Percentiles rank a stretch among this genome's conserved stretches.
Conservation (phyloP, 2,113 vertebrate genomes). For the Gopherus evgoodei region DNA sequence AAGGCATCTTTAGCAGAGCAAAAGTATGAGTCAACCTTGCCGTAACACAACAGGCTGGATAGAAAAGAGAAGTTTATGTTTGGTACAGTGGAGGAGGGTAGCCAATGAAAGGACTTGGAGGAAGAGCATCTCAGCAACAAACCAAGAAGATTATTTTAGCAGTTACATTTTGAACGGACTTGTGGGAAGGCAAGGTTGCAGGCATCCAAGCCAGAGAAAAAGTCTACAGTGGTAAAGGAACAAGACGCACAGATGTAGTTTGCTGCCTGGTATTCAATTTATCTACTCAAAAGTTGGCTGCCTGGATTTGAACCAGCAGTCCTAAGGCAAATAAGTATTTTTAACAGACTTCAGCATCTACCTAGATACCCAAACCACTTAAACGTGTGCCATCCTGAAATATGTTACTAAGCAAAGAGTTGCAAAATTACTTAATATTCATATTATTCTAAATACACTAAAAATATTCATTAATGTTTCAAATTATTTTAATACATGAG, state of each 20-base stretch:
- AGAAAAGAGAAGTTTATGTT: too few species aligned
- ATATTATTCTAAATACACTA: background rate
- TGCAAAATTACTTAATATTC: background rate
- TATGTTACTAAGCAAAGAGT: background rate
- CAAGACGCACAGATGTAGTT: background rate
- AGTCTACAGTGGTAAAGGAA: background rate
- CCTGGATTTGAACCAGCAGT: background rate
- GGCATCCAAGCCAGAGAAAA: background rate
- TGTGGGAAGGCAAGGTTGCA: background rate
- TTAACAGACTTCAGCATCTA: background rate
- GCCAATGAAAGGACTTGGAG: too few species aligned
- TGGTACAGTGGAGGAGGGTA: too few species aligned
- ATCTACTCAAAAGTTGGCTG: background rate
- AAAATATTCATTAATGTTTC: background rate
- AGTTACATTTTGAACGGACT: too few species aligned
- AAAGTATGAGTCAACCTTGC: background rate
- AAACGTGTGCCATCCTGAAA: background rate
- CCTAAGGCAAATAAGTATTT: background rate
- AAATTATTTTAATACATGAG: background rate
- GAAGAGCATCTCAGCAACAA: too few species aligned
- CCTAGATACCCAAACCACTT: background rate
- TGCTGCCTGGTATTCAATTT: background rate
- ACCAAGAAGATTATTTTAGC: too few species aligned
- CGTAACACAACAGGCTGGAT: background rate
- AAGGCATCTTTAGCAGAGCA: background rate